Evolutionary conservation across 2,888 invertebrate species (phyloP), one percentile per base, ranked within the genome.

Genomic region (Drosophila trichaetosa): DNA sequence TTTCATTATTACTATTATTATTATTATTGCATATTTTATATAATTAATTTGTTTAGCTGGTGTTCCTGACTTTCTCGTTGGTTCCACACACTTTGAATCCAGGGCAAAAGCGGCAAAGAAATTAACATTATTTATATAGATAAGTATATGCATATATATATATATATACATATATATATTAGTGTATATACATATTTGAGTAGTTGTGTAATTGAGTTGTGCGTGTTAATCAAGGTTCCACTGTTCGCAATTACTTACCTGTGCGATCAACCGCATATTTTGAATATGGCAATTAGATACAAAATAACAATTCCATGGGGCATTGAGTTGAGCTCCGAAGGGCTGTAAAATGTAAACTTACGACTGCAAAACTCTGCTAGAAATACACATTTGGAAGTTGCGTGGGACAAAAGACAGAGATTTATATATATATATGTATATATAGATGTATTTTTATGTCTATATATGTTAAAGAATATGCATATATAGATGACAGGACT

Each of bases 321-420:
- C 82, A 79, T 69, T 59, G 69, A 73, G 70, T 54, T 75, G 67
- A 64, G 73, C 42, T 74, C 71, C 77, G 81, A 69, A 63, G 86
- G 83, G 67, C 89, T 86, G 88, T 85, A 85, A 85, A 85, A 85
- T 90, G 85, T 86, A 85, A 85, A 88, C 89, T 80, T 69, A 89
- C 88, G 88, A 89, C 90, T 79, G 76, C 76, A 83, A 82, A 82
- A 56, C n/a, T 79, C 81, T 59, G 78, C 81, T 78, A 65, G 61
- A 78, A 81, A 67, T 63, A 78, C 48, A 78, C n/a, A 18, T 27
- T 52, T 64, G 54, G 48, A 56, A 69, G 54, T 64, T 57, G 57
- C 61, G 49, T 76, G 67, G 78, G 82, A 81, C 78, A 72, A 81
- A 77, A 76, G 81, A 78, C 67, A 78, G 49, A 74, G 46, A 73